Percentiles rank a stretch among this genome's conserved stretches.
These are phyloP conservation scores for Drosophila truncata DNA, from an alignment of 1,140 invertebrate species.

Conservation along the genomic window DNA sequence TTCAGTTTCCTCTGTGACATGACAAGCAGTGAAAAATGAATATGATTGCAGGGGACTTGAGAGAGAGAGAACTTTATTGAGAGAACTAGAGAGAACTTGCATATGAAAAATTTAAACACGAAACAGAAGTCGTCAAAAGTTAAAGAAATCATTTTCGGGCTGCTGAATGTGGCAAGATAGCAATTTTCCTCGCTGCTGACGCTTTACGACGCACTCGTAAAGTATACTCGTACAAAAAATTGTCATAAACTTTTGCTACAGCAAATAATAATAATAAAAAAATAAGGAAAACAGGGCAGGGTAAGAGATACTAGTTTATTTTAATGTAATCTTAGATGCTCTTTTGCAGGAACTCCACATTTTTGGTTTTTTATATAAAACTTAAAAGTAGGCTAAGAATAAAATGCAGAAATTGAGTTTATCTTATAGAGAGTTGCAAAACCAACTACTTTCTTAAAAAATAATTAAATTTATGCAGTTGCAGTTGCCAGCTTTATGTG, in stretches of 20 bases:
- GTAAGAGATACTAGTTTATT: not conserved
- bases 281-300: not conserved
- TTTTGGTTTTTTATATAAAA: not conserved
- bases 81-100: slow-evolving; percentile 19
- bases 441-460: not conserved
- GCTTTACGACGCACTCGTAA: slow-evolving; percentile 51
- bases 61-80: too few relatives aligned
- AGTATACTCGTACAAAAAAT: slow-evolving; percentile 33
- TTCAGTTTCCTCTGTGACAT: slow-evolving; percentile 29
- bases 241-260: slow-evolving; percentile 45
- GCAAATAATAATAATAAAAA: slow-evolving; percentile 25
- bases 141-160: slow-evolving; percentile 35
- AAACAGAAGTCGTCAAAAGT: slow-evolving; percentile 17
- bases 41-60: not conserved
- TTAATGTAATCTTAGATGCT: not conserved
- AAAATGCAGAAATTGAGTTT: not conserved
- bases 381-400: not conserved
- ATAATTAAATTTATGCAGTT: slow-evolving; percentile 18
- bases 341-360: not conserved
- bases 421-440: too few relatives aligned
- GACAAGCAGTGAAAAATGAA: slow-evolving; percentile 4
- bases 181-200: slow-evolving; percentile 34
- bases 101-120: slow-evolving; percentile 17
- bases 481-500: slow-evolving; percentile 8
- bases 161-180: slow-evolving; percentile 30